phyloP scores from a whole-genome alignment of 2,113 vertebrate species.

The Erythrocercus mccallii region DNA sequence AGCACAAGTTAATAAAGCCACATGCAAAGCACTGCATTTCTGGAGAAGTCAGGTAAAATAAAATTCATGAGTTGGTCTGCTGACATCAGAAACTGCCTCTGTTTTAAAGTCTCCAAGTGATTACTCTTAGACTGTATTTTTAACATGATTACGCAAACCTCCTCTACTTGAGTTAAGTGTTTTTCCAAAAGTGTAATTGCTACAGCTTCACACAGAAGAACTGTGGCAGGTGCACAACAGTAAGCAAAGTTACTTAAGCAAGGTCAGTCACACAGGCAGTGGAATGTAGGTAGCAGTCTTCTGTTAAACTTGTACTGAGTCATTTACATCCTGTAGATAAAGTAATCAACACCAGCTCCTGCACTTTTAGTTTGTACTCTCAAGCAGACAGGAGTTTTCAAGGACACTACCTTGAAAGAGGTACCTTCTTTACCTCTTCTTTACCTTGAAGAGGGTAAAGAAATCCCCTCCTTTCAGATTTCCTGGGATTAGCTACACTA shows the following conservation, averaged over 20 bases:
- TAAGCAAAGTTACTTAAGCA: neutral
- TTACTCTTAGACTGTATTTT: neutral
- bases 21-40: neutral
- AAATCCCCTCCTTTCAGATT: neutral
- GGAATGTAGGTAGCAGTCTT: neutral
- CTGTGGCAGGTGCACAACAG: neutral
- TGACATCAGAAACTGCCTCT: neutral
- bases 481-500: neutral
- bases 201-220: neutral
- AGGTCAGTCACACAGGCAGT: neutral
- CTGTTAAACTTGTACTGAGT: neutral
- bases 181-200: neutral
- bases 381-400: neutral
- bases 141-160: neutral
- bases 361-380: neutral
- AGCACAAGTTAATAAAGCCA: neutral
- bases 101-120: neutral
- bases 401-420: neutral
- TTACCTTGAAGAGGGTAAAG: no score
- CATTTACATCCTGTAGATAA: neutral
- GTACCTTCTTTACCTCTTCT: neutral
- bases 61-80: neutral
- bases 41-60: neutral
- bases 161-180: neutral
- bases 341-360: neutral